Conservation (phyloP, 1,140 invertebrate species). For the Zaprionus lachaisei region DNA sequence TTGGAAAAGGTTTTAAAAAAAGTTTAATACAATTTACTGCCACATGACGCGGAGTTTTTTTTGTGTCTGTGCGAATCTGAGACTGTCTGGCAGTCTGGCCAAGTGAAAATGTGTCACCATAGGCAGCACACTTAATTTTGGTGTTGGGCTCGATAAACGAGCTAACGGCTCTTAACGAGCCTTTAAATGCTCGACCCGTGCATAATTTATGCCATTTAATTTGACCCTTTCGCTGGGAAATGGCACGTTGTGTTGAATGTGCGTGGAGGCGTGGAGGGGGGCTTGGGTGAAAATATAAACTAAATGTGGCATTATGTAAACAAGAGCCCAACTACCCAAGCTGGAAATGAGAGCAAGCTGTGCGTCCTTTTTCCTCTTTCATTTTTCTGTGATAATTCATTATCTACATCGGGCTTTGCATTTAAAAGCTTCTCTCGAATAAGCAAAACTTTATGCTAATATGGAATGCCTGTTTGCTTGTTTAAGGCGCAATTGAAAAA, state of each 20-base stretch:
- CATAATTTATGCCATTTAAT: constrained; percentile 69
- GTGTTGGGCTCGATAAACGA: constrained; percentile 29
- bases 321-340: not conserved
- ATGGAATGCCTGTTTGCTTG: constrained; percentile 21
- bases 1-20: constrained; percentile 34
- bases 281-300: constrained; percentile 5
- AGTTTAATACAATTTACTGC: constrained; percentile 70
- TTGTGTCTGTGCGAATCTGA: constrained; percentile 4
- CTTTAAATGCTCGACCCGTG: constrained; percentile 63
- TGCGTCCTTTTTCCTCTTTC: not conserved
- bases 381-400: constrained; percentile 30
- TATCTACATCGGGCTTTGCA: constrained; percentile 11
- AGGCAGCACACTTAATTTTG: constrained; percentile 21
- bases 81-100: constrained; percentile 13
- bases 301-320: constrained; percentile 9
- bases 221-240: constrained; percentile 61
- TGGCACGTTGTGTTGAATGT: not conserved
- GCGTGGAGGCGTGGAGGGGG: too few relatives aligned
- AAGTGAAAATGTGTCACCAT: constrained; percentile 40
- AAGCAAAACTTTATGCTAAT: constrained; percentile 42
- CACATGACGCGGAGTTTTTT: constrained; percentile 13
- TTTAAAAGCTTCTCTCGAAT: constrained; percentile 1
- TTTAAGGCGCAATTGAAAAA: constrained; percentile 11
- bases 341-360: not conserved
- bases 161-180: constrained; percentile 66